Evolutionary conservation across 2,888 invertebrate species (phyloP).

Genomic region (Pedicia rivosa): DNA sequence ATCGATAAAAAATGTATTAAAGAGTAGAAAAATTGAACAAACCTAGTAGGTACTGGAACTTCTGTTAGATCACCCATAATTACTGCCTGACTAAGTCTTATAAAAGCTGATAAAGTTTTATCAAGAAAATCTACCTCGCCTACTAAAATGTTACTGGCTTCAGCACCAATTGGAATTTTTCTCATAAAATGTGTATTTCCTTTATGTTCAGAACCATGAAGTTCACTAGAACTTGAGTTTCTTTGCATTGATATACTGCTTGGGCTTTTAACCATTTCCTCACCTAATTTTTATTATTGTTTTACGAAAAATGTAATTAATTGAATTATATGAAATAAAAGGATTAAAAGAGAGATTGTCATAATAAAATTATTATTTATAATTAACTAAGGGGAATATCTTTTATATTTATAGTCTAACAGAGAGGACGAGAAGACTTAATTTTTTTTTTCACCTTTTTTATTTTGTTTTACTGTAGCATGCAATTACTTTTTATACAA

Average conservation of each 20-base stretch:
- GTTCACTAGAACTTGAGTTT: slow-evolving; percentile 51
- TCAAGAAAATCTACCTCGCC: slow-evolving; percentile 94
- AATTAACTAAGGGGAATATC: too few relatives aligned
- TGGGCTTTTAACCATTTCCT: slow-evolving; percentile 62
- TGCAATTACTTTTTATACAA: too few relatives aligned
- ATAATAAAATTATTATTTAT: too few relatives aligned
- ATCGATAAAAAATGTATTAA: background rate
- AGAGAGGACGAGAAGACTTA: too few relatives aligned
- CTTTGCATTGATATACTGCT: slow-evolving; percentile 66
- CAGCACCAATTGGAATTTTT: slow-evolving; percentile 92
- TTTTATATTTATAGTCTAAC: too few relatives aligned
- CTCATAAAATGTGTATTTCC: slow-evolving; percentile 86
- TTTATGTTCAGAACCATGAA: slow-evolving; percentile 45
- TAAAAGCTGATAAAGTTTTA: slow-evolving; percentile 83
- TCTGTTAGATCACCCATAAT: slow-evolving; percentile 93
- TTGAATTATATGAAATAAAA: too few relatives aligned
- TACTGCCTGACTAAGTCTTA: slow-evolving; percentile 72
- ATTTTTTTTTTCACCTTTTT: too few relatives aligned
- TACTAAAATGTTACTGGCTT: slow-evolving; percentile 93
- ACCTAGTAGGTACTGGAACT: slow-evolving; percentile 80
- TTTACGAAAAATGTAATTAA: too few relatives aligned
- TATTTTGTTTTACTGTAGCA: too few relatives aligned
- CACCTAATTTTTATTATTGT: slow-evolving; percentile 22
- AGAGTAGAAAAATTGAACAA: slow-evolving; percentile 3
- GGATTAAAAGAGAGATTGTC: too few relatives aligned